Evolutionary conservation across 2,888 invertebrate species (phyloP).

Genomic region (Iphiclides podalirius): DNA sequence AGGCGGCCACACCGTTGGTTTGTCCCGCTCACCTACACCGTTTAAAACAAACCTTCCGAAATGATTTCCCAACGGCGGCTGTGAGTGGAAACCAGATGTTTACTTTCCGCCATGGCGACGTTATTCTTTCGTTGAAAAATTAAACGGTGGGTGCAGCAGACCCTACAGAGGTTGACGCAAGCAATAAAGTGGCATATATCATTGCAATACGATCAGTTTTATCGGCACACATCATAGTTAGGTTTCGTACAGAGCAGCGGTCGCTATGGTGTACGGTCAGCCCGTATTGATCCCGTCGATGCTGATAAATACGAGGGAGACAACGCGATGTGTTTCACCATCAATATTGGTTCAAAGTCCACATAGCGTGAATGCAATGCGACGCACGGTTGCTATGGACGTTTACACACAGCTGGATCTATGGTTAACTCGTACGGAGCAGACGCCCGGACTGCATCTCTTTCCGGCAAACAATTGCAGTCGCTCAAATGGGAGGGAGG

Average conservation of each 20-base stretch:
- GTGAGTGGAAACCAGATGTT: constrained; percentile 44
- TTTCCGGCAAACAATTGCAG: constrained; percentile 55
- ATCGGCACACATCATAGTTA: not conserved
- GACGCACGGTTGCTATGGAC: constrained; percentile 36
- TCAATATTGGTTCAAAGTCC: constrained; percentile 73
- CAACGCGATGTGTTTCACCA: constrained; percentile 57
- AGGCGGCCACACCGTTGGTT: constrained; percentile 57
- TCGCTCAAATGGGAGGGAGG: constrained; percentile 56
- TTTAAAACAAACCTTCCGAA: constrained; percentile 33
- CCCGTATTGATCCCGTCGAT: constrained; percentile 55
- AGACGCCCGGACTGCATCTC: constrained; percentile 64
- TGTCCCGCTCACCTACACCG: constrained; percentile 45
- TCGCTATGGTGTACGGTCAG: constrained; percentile 10
- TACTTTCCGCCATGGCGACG: constrained; percentile 20
- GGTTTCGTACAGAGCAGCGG: not conserved
- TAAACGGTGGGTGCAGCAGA: too few relatives aligned
- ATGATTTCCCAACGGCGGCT: constrained; percentile 38
- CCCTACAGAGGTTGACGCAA: too few relatives aligned
- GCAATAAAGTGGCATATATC: not conserved
- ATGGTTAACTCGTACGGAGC: constrained; percentile 60
- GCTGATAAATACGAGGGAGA: constrained; percentile 53
- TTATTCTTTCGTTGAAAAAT: constrained; percentile 41
- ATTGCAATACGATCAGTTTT: not conserved
- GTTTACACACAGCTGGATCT: constrained; percentile 67
- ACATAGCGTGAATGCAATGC: constrained; percentile 61